Base-by-base conservation (phyloP, 2,888 invertebrate genomes). In the Drosophila setosimentum region DNA sequence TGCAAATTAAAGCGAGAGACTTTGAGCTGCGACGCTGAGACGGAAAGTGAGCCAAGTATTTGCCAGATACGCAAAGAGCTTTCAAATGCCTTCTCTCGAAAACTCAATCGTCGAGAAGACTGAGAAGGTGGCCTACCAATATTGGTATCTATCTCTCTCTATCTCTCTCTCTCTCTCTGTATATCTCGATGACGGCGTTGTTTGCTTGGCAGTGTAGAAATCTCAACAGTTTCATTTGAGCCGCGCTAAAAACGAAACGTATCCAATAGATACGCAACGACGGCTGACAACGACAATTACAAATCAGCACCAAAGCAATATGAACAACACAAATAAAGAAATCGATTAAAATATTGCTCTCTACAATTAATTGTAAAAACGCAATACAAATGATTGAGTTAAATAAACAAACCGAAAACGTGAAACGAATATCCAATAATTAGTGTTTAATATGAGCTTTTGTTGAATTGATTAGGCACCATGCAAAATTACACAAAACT, bases 211-310 rank as follows among this genome's bases (percentile, higher is more conserved):
- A 64, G 65, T 60, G 66, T 78, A 75, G 74, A 80, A 87, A 89
- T 89, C 87, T 79, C 78, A 73, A 89, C 92, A 92, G 92, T 92
- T 92, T 87, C 85, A 92, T 90, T 90, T 91, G 90, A 92, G 92
- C 90, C 92, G 92, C 91, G 92, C 89, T 91, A 89, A 88, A 91
- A 91, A 87, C 91, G 91, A 83, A 74, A 81, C 80, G 81, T 90
- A 90, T 89, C 91, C 83, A 76, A 68, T 83, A 87, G 90, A 92
- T 91, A 90, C 92, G 91, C 89, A 80, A 79, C 83, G 79, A 75
- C 71, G 67, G 50, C 76, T 63, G 53, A 72, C 69, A 72, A 78
- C 74, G 62, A 79, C 62, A 82, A 71, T 59, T 50, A 67, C 54
- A 64, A 57, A 49, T 54, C 61, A 64, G 51, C 61, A 65, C 50